Evolutionary conservation across 2,888 invertebrate genomes (phyloP).

Genomic region (Hypomecis atomaria): DNA sequence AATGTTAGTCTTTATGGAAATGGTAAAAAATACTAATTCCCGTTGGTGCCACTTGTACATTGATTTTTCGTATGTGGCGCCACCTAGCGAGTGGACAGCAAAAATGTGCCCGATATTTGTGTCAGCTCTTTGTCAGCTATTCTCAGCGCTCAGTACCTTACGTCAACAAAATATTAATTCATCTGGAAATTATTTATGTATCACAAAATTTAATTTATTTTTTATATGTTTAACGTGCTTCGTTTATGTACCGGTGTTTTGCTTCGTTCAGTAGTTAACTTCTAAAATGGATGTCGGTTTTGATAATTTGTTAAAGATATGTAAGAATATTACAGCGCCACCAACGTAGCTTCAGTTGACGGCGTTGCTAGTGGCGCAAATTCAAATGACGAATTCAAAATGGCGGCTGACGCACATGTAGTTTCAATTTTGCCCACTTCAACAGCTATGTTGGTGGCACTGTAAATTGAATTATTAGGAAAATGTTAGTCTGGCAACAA

Average conservation of each 20-base stretch:
- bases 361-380: too few relatives aligned
- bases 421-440: too few relatives aligned
- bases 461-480: too few relatives aligned
- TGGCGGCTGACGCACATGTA: too few relatives aligned
- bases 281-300: conserved; percentile 20
- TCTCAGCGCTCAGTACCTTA: conserved; percentile 55
- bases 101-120: conserved; percentile 47
- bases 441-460: too few relatives aligned
- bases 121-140: too few relatives aligned
- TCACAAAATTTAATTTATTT: conserved; percentile 61
- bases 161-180: conserved; percentile 63
- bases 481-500: too few relatives aligned
- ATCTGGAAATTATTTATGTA: conserved; percentile 70
- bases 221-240: conserved; percentile 47
- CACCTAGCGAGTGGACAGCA: conserved; percentile 29
- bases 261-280: conserved; percentile 56
- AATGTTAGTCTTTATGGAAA: too few relatives aligned
- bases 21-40: too few relatives aligned
- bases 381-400: too few relatives aligned
- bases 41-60: background rate
- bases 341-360: too few relatives aligned
- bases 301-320: background rate
- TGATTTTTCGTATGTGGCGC: conserved; percentile 13
- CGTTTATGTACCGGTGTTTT: conserved; percentile 66
- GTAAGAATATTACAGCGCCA: background rate